Evolutionary conservation across 2,797 vertebrate genomes (phyloP).

Genomic region (Columba guinea): DNA sequence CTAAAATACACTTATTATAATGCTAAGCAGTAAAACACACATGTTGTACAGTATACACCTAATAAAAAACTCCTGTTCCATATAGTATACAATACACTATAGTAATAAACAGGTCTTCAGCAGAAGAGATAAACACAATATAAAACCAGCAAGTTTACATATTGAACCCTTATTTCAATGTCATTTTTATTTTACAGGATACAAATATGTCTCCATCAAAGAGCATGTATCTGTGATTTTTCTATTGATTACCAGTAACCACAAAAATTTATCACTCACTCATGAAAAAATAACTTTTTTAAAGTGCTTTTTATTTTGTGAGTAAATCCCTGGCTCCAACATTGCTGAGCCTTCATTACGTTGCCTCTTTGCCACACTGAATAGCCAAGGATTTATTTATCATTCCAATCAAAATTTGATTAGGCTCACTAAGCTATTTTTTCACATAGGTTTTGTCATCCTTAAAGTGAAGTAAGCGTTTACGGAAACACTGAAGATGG

Average conservation of each 20-base stretch:
- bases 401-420: not conserved
- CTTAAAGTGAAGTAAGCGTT: not conserved
- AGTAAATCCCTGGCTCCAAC: not conserved
- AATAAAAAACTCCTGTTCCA: not conserved
- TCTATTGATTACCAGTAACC: not conserved
- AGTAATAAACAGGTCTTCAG: not conserved
- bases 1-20: not conserved
- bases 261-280: not conserved
- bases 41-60: not conserved
- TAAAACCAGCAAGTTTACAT: not conserved
- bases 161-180: not conserved
- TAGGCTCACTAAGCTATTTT: not conserved
- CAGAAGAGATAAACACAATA: not conserved
- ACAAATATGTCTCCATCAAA: not conserved
- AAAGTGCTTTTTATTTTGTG: not conserved
- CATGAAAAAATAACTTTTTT: not conserved
- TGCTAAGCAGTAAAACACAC: not conserved
- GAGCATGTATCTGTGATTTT: not conserved
- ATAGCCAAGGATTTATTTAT: not conserved
- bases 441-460: not conserved
- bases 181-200: not conserved
- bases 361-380: not conserved
- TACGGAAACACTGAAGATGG: not conserved
- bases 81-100: not conserved
- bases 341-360: not conserved